Evolutionary conservation across 2,797 vertebrate genomes (phyloP), one percentile per base, ranked within the genome.

Genomic region (Ptychobarbus kaznakovi): DNA sequence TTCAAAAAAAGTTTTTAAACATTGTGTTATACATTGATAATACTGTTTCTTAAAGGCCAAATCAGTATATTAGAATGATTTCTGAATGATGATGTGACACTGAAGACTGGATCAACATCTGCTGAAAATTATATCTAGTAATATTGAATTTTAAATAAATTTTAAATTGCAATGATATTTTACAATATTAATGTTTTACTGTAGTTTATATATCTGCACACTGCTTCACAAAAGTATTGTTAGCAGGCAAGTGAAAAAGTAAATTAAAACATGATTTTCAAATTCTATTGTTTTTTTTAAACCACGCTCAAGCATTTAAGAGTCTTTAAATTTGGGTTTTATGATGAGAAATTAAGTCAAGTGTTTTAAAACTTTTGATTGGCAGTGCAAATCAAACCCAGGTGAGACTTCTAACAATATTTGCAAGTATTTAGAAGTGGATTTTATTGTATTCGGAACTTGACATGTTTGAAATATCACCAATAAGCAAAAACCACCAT

Each of bases 401-500:
- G 16, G 18, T 69, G 35, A 16, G 32, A 69, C 66, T 69, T 66
- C 28, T 32, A 66, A 66, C 65, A 68, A 68, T 18, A 68, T 35
- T 20, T 38, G 32, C 65, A 38, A 15, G 12, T 12, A 15, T 68
- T 69, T 70, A 6, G 11, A 42, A 44, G 11, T n/a, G 22, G 22
- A 44, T 72, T 72, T 44, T n/a, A 25, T 46, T 42, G 11, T 72
- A n/a, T n/a, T 42, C 6, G 0, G 40, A 44, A 72, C 40, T 72
- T 44, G 69, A 13, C 40, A 72, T n/a, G 11, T 72, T 72, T 72
- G 40, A 42, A 44, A 72, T 72, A 72, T n/a, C 38, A 69, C 35
- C 3, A 13, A 15, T 72, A 20, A 72, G 68, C 38, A 44, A 72
- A 72, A 44, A 68, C 1, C 63, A 32, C 28, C 28, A 7, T 1